These are phyloP conservation scores for Manis pentadactyla DNA, from an alignment of 2,797 vertebrate genomes.

Conservation along the genomic window DNA sequence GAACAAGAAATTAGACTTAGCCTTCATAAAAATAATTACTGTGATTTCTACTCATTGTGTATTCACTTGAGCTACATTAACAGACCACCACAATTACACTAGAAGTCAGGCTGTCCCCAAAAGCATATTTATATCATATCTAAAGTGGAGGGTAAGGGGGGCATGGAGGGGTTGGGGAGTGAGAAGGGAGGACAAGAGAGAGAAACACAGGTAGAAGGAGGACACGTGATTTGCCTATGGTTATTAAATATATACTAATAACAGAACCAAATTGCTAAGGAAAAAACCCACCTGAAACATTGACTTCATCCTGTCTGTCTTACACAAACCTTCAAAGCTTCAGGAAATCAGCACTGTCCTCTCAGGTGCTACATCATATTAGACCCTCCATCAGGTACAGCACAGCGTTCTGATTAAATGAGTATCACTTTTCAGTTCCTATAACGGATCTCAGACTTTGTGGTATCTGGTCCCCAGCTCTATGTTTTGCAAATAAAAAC, in stretches of 20 bases:
- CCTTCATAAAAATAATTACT: constrained; percentile 3
- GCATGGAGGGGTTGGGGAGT: not conserved
- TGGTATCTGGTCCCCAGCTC: not conserved
- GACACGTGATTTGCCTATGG: not conserved
- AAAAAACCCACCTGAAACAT: not conserved
- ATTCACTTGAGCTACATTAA: not conserved
- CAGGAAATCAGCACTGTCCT: not conserved
- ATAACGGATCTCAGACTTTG: not conserved
- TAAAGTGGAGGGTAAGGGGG: not conserved
- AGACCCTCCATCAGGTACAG: not conserved
- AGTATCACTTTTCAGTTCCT: not conserved
- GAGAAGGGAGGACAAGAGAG: not conserved
- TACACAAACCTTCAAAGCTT: constrained; percentile 10
- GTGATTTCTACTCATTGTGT: not conserved
- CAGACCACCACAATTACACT: not conserved
- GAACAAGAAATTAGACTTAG: not conserved
- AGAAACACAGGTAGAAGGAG: not conserved
- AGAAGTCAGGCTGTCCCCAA: not conserved
- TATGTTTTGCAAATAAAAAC: not conserved
- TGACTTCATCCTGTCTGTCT: not conserved
- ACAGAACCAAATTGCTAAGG: not conserved
- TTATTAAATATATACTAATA: not conserved
- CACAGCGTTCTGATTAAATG: not conserved
- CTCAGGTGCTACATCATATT: not conserved
- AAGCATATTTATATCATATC: not conserved